A percentile compares a stretch with the other conserved stretches of the same genome.
Evolutionary conservation across 35 echinoderm and acorn worm species (phyloP).

Genomic region (Acanthaster planci): DNA sequence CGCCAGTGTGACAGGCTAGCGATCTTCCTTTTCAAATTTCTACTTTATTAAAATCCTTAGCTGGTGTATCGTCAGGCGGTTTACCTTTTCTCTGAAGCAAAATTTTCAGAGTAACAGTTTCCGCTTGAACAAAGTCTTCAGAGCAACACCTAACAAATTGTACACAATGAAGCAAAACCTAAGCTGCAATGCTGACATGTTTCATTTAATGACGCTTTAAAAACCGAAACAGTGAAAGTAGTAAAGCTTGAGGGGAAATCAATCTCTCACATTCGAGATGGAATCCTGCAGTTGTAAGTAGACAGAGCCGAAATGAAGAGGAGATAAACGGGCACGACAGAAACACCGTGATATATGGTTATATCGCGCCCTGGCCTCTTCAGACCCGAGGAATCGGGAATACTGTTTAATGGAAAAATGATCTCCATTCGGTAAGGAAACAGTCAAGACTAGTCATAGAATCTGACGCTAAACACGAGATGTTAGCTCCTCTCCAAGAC

Average conservation of each 20-base stretch:
- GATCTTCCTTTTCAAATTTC: no score
- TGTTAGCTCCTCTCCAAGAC: slow-evolving; percentile 7
- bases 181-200: not conserved
- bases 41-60: no score
- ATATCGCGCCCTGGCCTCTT: not conserved
- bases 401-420: not conserved
- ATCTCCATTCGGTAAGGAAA: not conserved
- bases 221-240: not conserved
- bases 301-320: not conserved
- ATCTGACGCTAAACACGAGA: not conserved
- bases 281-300: not conserved
- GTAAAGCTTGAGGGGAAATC: not conserved
- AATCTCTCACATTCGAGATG: not conserved
- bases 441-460: not conserved
- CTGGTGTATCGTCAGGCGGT: no score
- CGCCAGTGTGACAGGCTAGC: no score
- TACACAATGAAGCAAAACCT: not conserved
- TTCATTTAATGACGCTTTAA: not conserved
- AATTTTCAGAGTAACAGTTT: no score
- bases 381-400: not conserved
- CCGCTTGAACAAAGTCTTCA: no score
- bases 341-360: not conserved
- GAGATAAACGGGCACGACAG: not conserved
- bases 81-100: no score
- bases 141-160: not conserved